These are phyloP conservation scores for Crioceris asparagi DNA, from an alignment of 2,888 invertebrate genomes.

Conservation along the genomic window DNA sequence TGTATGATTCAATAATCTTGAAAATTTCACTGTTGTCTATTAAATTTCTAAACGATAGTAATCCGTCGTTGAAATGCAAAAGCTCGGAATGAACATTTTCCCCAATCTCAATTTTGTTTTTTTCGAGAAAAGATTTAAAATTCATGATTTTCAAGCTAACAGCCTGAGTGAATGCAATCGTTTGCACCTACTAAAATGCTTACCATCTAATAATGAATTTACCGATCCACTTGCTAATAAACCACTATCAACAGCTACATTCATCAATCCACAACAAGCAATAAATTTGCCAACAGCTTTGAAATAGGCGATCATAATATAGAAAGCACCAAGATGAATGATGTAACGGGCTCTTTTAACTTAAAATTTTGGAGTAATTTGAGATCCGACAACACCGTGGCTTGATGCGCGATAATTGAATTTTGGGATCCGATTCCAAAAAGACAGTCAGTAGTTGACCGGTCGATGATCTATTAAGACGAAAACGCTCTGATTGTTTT, in stretches of 20 bases:
- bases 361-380: no score
- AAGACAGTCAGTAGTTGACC: no score
- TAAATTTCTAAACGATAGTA: constrained; percentile 3
- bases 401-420: no score
- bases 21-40: constrained; percentile 3
- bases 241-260: constrained; percentile 20
- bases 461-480: no score
- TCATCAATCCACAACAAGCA: constrained; percentile 20
- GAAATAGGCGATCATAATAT: constrained; percentile 26
- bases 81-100: constrained; percentile 6
- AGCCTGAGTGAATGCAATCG: constrained; percentile 19
- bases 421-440: no score
- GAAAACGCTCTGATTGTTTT: no score
- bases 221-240: constrained; percentile 22
- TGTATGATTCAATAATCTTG: constrained; percentile 1
- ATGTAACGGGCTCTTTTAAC: no score
- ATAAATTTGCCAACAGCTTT: constrained; percentile 27
- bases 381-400: no score
- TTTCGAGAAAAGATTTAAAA: constrained; percentile 7
- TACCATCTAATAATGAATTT: no score
- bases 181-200: constrained; percentile 27
- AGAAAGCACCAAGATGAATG: constrained; percentile 31
- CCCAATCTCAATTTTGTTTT: not conserved
- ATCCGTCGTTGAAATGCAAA: constrained; percentile 4
- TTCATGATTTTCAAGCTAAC: constrained; percentile 13